phyloP scores from a whole-genome alignment of 2,888 invertebrate species.

The Calliphora vomitoria region DNA sequence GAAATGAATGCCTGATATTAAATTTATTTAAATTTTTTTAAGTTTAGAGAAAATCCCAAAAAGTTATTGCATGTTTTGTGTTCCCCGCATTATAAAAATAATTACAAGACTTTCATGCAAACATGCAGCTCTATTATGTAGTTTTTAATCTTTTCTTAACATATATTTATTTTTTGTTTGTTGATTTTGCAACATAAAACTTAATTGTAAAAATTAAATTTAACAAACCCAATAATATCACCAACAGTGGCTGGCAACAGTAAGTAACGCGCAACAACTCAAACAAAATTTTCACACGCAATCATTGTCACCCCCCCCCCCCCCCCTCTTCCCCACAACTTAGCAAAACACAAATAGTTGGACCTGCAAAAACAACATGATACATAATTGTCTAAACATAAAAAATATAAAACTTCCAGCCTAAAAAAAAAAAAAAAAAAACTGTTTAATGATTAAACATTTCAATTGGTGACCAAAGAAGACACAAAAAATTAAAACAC shows the following conservation, averaged over 20 bases:
- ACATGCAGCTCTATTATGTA: slow-evolving; percentile 32
- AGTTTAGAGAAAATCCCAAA: slow-evolving; percentile 1
- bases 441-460: slow-evolving; percentile 63
- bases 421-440: slow-evolving; percentile 1
- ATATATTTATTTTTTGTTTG: background rate
- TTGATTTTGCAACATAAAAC: slow-evolving; percentile 23
- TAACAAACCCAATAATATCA: slow-evolving; percentile 43
- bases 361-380: slow-evolving; percentile 37
- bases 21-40: background rate
- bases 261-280: background rate
- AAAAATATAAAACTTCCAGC: slow-evolving; percentile 32
- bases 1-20: background rate
- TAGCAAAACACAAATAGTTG: slow-evolving; percentile 2
- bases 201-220: slow-evolving; percentile 55
- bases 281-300: slow-evolving; percentile 71
- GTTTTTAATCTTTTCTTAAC: background rate
- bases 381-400: slow-evolving; percentile 50
- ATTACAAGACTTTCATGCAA: slow-evolving; percentile 53
- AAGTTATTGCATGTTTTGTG: slow-evolving; percentile 37
- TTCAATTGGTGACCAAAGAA: slow-evolving; percentile 63
- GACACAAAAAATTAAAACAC: slow-evolving; percentile 17
- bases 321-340: background rate
- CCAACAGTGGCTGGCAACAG: background rate
- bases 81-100: slow-evolving; percentile 25
- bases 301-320: slow-evolving; percentile 60